phyloP scores from a whole-genome alignment of 1,140 invertebrate species.

The Limonius californicus region DNA sequence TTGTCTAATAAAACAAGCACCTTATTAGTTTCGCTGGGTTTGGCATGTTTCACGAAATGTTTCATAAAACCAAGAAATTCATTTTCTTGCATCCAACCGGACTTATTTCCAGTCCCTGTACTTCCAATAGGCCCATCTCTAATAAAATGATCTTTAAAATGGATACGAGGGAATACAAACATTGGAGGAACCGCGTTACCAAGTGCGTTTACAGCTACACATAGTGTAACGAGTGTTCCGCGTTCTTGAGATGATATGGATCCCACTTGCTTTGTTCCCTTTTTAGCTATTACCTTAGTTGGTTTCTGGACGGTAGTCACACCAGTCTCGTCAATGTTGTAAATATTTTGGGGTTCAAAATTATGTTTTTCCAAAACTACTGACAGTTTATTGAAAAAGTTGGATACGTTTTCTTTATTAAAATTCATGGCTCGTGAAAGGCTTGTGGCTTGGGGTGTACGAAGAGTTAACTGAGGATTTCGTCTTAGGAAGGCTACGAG shows the following conservation, averaged over 20 bases:
- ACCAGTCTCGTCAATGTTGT: conserved; percentile 30
- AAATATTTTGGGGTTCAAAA: conserved; percentile 5
- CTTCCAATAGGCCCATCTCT: no score
- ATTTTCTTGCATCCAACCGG: no score
- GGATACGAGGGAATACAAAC: conserved; percentile 49
- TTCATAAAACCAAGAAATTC: no score
- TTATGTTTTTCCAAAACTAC: neutral
- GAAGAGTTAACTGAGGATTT: neutral
- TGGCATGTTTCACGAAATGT: no score
- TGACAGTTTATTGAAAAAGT: conserved; percentile 8
- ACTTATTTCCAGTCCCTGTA: no score
- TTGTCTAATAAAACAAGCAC: no score
- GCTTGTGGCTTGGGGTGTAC: conserved; percentile 6
- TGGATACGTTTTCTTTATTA: neutral
- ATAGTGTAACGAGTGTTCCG: conserved; percentile 46
- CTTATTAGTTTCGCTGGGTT: no score
- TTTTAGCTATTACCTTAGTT: conserved; percentile 24
- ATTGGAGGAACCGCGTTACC: conserved; percentile 47
- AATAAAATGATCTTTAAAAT: neutral
- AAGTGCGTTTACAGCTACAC: conserved; percentile 41
- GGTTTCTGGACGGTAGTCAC: conserved; percentile 25
- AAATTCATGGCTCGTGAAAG: conserved; percentile 14
- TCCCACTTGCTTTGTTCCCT: conserved; percentile 29
- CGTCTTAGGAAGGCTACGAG: no score
- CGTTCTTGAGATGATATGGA: conserved; percentile 38